Evolutionary conservation across 1,140 invertebrate species (phyloP).

Genomic region (Galendromus occidentalis): DNA sequence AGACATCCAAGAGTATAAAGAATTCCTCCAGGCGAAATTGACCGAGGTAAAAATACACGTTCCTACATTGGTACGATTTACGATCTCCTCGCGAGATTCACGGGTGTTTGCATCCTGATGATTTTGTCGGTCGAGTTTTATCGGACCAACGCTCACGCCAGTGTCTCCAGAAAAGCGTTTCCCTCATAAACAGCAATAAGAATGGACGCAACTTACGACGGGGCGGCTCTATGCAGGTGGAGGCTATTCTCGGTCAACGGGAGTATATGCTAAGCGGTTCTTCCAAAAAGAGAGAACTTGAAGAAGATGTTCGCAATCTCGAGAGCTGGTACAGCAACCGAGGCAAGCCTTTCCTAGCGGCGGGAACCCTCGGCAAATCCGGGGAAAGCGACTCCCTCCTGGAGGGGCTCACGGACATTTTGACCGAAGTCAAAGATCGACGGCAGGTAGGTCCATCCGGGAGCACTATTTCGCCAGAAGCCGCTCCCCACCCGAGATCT

Average conservation of each 20-base stretch:
- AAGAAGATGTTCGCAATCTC: neutral
- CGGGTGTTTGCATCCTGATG: too few species aligned
- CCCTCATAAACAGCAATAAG: too few species aligned
- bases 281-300: neutral
- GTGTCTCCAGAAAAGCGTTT: too few species aligned
- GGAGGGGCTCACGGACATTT: neutral
- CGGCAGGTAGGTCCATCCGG: neutral
- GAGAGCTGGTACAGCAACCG: neutral
- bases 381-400: neutral
- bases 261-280: slow-evolving; percentile 1
- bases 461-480: too few species aligned
- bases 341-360: neutral
- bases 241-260: neutral
- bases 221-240: neutral
- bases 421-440: neutral
- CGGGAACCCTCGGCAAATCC: neutral
- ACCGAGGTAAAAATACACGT: neutral
- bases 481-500: too few species aligned
- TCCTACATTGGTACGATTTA: too few species aligned
- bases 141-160: too few species aligned
- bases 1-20: neutral
- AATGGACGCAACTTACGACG: too few species aligned
- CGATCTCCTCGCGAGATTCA: too few species aligned
- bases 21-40: slow-evolving; percentile 1
- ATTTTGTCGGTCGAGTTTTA: too few species aligned